Evolutionary conservation across 2,888 invertebrate genomes (phyloP), one percentile per base, ranked within the genome.

Genomic region (Prionchulus punctatus): DNA sequence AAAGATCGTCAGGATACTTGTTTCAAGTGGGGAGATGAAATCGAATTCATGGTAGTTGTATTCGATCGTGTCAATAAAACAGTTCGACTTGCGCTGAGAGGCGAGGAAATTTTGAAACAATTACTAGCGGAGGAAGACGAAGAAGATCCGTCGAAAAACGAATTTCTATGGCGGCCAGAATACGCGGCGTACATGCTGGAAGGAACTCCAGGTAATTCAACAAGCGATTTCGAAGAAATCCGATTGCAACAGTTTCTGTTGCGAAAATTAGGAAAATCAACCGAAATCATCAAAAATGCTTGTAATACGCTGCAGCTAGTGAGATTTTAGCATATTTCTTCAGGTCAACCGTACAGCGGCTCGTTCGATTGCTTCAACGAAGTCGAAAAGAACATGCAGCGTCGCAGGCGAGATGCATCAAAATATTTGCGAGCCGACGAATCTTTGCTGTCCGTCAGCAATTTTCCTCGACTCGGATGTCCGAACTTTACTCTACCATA

Each of bases 111-210:
- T 26, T n/a, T 50, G 27, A 25, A 27, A 21, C 25, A 12, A 12
- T 7, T 50, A 15, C 4, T 25, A 2, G n/a, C n/a, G n/a, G 15
- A 31, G 2, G 18, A 7, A 18, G 36, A 36, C 7, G 12, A 36
- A 18, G 18, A 36, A 36, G 18, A 18, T 7, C 7, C 18, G 36
- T 2, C 15, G 36, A 7, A 52, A 26, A 21, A 23, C 21, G 86
- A 87, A 70, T 87, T 86, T 0, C 72, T 89, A 43, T 96, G 94
- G 94, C 80, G 90, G 50, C 92, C 92, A 0, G 96, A 96, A 75
- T 96, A 88, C 76, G 94, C 87, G 1, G 83, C 85, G 23, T 96
- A 92, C 70, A 92, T 96, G 92, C 80, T 96, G 54, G 96, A 96
- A 76, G 92, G 92, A 23, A 94, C 94, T 0, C 96, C 96, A 0